A percentile compares a stretch with the other conserved stretches of the same genome.
Evolutionary conservation across 1,140 invertebrate genomes (phyloP).

Genomic region (Octopus sinensis): DNA sequence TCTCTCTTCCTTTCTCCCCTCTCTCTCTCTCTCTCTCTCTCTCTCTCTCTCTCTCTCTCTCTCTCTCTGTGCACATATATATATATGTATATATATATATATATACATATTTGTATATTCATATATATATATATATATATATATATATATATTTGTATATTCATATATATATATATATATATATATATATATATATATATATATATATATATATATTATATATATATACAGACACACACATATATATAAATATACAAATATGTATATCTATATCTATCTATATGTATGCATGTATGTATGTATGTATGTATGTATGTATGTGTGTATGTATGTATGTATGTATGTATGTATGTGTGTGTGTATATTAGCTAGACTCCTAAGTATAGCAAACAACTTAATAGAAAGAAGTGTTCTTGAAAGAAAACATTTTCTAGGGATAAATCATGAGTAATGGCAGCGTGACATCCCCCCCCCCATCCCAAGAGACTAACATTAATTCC

Average conservation of each 20-base stretch:
- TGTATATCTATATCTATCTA: background rate
- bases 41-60: slow-evolving; percentile 2
- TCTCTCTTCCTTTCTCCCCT: background rate
- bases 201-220: too few relatives aligned
- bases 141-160: background rate
- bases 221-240: background rate
- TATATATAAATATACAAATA: background rate
- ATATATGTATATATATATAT: background rate
- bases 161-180: background rate
- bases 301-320: background rate
- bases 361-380: too few relatives aligned
- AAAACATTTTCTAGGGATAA: too few relatives aligned
- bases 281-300: background rate
- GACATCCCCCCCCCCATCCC: too few relatives aligned
- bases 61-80: background rate
- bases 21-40: background rate
- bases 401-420: too few relatives aligned
- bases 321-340: background rate
- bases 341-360: too few relatives aligned
- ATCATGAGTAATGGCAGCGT: too few relatives aligned
- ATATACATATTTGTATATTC: background rate
- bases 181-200: too few relatives aligned
- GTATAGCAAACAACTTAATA: too few relatives aligned
- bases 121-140: slow-evolving; percentile 5
- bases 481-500: too few relatives aligned